Evolutionary conservation across 2,113 vertebrate species (phyloP).

Genomic region (Pachyramphus minor): DNA sequence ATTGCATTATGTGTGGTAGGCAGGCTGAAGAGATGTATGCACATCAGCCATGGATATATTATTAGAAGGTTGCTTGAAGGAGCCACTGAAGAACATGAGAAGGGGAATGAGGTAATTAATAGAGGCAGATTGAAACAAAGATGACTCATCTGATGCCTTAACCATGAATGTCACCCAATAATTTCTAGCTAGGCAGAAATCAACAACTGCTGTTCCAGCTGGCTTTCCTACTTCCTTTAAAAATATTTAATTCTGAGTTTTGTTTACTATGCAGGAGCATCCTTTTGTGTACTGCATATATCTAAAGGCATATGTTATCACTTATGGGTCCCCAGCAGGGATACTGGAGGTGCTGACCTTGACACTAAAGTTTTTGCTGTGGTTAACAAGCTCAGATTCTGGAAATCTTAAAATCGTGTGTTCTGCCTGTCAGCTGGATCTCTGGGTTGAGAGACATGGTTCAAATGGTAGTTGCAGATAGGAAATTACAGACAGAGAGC

Average conservation of each 20-base stretch:
- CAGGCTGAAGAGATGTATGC: background rate
- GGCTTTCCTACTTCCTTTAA: background rate
- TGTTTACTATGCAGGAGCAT: background rate
- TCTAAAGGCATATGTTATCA: background rate
- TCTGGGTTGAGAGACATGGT: background rate
- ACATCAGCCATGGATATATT: background rate
- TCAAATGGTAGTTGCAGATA: background rate
- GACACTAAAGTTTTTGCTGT: background rate
- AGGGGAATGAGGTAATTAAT: background rate
- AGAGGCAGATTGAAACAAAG: background rate
- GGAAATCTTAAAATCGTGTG: background rate
- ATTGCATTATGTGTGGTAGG: background rate
- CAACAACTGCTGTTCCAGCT: background rate
- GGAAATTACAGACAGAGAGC: background rate
- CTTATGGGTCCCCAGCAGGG: background rate
- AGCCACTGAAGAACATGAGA: background rate
- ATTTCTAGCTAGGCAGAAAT: constrained; percentile 11
- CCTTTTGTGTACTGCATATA: background rate
- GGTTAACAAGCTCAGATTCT: background rate
- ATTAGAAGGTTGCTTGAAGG: background rate
- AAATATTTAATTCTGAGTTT: background rate
- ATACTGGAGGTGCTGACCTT: background rate
- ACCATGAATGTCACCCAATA: background rate
- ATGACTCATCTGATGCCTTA: background rate
- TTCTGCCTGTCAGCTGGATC: background rate